These are phyloP conservation scores for Aphelinus atriplicis DNA, from an alignment of 1,140 invertebrate genomes.

Conservation along the genomic window DNA sequence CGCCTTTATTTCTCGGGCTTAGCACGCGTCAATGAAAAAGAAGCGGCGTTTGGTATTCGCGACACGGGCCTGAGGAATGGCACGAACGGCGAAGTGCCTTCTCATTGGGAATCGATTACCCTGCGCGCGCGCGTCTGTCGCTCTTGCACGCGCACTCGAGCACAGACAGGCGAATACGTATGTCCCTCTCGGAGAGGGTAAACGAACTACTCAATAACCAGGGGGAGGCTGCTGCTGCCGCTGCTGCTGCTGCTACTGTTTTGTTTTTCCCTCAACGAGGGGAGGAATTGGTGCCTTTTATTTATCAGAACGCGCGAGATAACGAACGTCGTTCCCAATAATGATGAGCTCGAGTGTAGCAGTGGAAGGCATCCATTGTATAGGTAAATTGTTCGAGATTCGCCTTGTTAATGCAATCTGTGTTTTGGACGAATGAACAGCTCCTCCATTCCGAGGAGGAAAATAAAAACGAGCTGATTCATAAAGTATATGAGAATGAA, in stretches of 20 bases:
- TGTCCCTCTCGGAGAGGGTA: slow-evolving; percentile 7
- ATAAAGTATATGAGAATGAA: no score
- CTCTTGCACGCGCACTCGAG: no score
- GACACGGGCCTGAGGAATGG: slow-evolving; percentile 37
- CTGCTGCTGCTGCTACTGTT: neutral
- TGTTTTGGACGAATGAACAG: no score
- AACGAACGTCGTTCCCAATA: neutral
- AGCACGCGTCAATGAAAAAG: slow-evolving; percentile 33
- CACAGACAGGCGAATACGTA: neutral
- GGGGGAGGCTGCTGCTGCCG: neutral
- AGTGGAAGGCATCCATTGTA: no score
- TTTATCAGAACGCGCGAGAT: no score
- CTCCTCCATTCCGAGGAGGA: no score
- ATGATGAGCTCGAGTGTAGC: no score
- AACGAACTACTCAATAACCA: slow-evolving; percentile 16
- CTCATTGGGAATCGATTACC: slow-evolving; percentile 48
- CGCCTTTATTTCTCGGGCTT: slow-evolving; percentile 29
- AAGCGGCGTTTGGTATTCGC: slow-evolving; percentile 45
- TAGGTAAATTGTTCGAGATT: no score
- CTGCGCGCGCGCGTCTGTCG: neutral
- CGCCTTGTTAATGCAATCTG: no score
- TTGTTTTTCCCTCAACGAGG: neutral
- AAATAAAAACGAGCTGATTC: no score
- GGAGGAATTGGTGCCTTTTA: no score
- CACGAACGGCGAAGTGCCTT: slow-evolving; percentile 40